Evolutionary conservation across 2,888 invertebrate species (phyloP).

Genomic region (Agapostemon virescens): DNA sequence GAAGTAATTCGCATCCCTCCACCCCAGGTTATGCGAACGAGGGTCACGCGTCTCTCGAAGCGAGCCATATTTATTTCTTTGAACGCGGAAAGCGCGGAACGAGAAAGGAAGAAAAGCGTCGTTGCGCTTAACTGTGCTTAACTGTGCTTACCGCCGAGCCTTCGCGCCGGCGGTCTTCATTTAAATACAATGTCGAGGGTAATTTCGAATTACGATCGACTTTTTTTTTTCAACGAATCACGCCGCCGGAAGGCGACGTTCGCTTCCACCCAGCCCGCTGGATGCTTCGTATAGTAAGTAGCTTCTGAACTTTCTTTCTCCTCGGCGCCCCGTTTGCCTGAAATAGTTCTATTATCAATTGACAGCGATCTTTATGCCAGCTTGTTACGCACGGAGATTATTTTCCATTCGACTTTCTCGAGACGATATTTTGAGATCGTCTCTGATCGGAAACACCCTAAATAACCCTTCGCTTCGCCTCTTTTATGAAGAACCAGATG

Average conservation of each 20-base stretch:
- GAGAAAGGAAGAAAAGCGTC: conserved; percentile 3
- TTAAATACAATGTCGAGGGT: conserved; percentile 29
- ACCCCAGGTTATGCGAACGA: conserved; percentile 4
- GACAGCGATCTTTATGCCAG: neutral
- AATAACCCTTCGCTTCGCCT: no score
- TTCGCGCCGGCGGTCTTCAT: conserved; percentile 11
- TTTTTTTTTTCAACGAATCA: neutral
- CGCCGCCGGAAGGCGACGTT: neutral
- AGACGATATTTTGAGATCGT: no score
- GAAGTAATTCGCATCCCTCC: neutral
- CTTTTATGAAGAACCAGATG: no score
- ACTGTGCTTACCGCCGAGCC: conserved; percentile 22
- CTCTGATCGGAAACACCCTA: no score
- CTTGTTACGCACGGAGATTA: no score
- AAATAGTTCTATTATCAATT: neutral
- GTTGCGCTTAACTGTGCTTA: conserved; percentile 22
- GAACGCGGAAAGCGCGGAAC: conserved; percentile 20
- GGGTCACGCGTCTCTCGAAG: neutral
- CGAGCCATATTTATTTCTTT: conserved; percentile 24
- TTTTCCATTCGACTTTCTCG: no score
- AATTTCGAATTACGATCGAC: conserved; percentile 21
- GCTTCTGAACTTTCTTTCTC: neutral
- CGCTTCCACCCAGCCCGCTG: neutral
- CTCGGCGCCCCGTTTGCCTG: neutral
- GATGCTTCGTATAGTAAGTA: neutral